Conservation (phyloP, 2,797 vertebrate species). For the Pogoniulus pusillus region DNA sequence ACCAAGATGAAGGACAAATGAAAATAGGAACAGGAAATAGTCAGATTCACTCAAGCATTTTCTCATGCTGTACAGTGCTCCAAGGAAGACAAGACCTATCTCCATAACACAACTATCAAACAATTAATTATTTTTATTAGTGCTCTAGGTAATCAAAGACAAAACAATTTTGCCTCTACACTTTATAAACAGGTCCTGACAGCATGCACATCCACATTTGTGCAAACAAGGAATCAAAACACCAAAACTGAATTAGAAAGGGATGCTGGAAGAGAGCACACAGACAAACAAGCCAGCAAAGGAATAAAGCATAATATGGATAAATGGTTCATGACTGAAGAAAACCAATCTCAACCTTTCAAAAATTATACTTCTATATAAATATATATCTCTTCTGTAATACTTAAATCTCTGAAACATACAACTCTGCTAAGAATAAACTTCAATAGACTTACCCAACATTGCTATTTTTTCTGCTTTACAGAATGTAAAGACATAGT, state of each 20-base stretch:
- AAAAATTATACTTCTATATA: constrained; percentile 67
- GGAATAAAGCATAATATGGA: constrained; percentile 8
- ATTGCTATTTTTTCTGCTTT: not conserved
- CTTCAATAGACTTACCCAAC: constrained; percentile 27
- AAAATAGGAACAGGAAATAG: not conserved
- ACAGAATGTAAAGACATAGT: constrained; percentile 37
- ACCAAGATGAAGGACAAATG: constrained; percentile 24
- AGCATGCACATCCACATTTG: not conserved
- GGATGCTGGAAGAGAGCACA: not conserved
- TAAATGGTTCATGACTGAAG: constrained; percentile 25
- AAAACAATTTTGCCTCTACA: not conserved
- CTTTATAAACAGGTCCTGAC: not conserved
- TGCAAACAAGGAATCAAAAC: not conserved
- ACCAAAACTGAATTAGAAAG: not conserved
- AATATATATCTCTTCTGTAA: constrained; percentile 55
- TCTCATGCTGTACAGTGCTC: constrained; percentile 10
- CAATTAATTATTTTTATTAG: not conserved
- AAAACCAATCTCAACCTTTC: constrained; percentile 28
- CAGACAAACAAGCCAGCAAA: not conserved
- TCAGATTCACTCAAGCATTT: constrained; percentile 4
- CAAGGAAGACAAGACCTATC: constrained; percentile 28
- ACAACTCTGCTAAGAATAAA: constrained; percentile 47
- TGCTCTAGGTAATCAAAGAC: not conserved
- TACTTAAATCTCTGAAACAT: constrained; percentile 44
- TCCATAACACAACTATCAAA: not conserved